Conservation (phyloP, 2,113 vertebrate species). For the Petrocephalus microphthalmus region DNA sequence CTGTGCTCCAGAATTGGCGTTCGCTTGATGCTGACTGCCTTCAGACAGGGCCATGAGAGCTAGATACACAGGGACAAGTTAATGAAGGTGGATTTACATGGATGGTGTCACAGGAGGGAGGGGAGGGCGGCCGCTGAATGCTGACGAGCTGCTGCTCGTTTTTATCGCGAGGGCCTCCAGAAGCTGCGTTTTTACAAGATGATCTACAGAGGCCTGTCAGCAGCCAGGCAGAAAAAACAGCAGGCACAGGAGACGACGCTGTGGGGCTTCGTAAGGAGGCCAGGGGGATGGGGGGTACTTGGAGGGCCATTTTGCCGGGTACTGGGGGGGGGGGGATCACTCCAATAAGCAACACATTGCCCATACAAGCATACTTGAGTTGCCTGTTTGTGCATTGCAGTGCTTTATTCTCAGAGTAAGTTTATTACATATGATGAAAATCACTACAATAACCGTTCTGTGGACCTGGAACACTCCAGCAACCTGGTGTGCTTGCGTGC, state of each 20-base stretch:
- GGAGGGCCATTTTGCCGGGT: not conserved
- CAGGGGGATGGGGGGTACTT: not conserved
- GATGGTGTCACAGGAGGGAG: conserved; percentile 14
- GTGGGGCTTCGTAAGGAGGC: not conserved
- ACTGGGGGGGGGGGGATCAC: not conserved
- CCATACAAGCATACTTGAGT: not conserved
- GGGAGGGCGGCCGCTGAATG: conserved; percentile 30
- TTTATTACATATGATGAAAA: not conserved
- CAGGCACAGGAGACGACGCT: not conserved
- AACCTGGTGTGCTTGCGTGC: not conserved
- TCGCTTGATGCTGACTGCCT: not conserved
- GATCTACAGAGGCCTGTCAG: not conserved
- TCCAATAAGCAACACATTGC: not conserved
- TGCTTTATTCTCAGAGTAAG: not conserved
- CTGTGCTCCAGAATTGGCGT: not conserved
- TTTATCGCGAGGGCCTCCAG: not conserved
- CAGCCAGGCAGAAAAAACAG: not conserved
- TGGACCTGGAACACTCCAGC: not conserved
- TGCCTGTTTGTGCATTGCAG: not conserved
- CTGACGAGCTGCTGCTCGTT: conserved; percentile 43
- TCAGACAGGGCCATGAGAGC: not conserved
- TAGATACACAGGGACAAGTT: not conserved
- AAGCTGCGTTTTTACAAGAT: not conserved
- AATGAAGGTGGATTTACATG: not conserved
- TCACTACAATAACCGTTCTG: not conserved